Conservation (phyloP, 2,113 vertebrate genomes). For the Leptobrachium leishanense region DNA sequence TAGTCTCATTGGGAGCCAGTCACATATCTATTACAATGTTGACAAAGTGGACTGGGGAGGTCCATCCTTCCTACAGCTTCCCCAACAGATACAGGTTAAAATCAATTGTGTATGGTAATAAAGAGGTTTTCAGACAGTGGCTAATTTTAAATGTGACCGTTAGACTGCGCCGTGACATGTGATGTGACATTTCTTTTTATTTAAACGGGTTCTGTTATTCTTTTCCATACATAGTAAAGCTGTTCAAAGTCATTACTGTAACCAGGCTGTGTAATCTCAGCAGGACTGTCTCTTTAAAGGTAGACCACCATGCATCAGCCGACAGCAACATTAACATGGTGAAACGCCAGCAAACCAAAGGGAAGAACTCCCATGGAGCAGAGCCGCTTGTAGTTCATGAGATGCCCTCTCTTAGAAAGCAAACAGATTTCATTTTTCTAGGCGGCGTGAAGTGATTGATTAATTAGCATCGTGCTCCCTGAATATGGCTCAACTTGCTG, state of each 20-base stretch:
- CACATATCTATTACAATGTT: too few relatives aligned
- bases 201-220: too few relatives aligned
- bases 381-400: neutral
- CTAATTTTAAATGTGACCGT: too few relatives aligned
- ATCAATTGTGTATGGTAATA: too few relatives aligned
- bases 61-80: too few relatives aligned
- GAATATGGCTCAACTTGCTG: slow-evolving; percentile 18
- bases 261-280: neutral
- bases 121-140: too few relatives aligned
- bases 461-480: slow-evolving; percentile 19
- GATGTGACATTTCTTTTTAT: too few relatives aligned
- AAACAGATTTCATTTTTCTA: slow-evolving; percentile 46
- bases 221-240: too few relatives aligned
- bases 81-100: too few relatives aligned
- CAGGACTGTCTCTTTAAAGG: neutral
- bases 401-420: slow-evolving; percentile 31
- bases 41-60: too few relatives aligned
- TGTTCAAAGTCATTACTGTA: neutral
- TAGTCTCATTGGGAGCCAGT: too few relatives aligned
- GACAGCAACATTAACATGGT: slow-evolving; percentile 2
- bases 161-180: too few relatives aligned
- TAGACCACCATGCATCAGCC: neutral
- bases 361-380: slow-evolving; percentile 6
- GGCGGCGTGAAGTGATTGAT: slow-evolving; percentile 35
- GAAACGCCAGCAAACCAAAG: slow-evolving; percentile 42